Evolutionary conservation across 1,140 invertebrate species (phyloP), one percentile per base, ranked within the genome.

Genomic region (Orussus abietinus): DNA sequence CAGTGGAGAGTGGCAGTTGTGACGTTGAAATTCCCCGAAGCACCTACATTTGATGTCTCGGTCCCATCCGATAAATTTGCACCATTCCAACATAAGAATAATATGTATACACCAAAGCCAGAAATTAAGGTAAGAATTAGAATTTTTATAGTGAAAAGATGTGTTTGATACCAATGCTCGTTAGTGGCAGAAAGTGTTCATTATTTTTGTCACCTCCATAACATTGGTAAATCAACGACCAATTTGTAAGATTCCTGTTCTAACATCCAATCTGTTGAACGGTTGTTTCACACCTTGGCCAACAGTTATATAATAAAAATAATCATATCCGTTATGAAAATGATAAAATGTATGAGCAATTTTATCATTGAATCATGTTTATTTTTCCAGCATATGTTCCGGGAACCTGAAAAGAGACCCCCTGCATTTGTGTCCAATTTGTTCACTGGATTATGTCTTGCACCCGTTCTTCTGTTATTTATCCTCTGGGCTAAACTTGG

Each of bases 381-480:
- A 36, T 14, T 42, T 64, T 75, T 80, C 14, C 63, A 86, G 77
- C 96, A 99, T 75, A 72, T 86, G 74, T 98, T 98, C 80, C 83
- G 93, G 20, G 81, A 84, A 62, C 89, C 94, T 7, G 96, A 98
- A 66, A 86, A 88, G 55, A 79, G 93, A 31, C 96, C 96, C 30
- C 79, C 93, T 9, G 80, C 81, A 30, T 66, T 85, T 33, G 84
- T 98, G 20, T 97, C 94, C 0, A 86, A 92, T 64, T 77, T 92
- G 17, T 98, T 98, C 69, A 95, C 92, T 35, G 80, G 79, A 13
- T 72, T 97, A 2, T 88, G 87, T 44, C 72, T 87, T 10, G 75
- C 86, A 25, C 96, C 95, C 14, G 65, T 97, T 45, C 64, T 95
- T 20, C 60, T 97, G 45, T 77, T 98, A 11, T 72, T 98, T 20